A percentile compares a stretch with the other conserved stretches of the same genome.
Evolutionary conservation across 2,888 invertebrate species (phyloP).

Genomic region (Byasa hedistus): DNA sequence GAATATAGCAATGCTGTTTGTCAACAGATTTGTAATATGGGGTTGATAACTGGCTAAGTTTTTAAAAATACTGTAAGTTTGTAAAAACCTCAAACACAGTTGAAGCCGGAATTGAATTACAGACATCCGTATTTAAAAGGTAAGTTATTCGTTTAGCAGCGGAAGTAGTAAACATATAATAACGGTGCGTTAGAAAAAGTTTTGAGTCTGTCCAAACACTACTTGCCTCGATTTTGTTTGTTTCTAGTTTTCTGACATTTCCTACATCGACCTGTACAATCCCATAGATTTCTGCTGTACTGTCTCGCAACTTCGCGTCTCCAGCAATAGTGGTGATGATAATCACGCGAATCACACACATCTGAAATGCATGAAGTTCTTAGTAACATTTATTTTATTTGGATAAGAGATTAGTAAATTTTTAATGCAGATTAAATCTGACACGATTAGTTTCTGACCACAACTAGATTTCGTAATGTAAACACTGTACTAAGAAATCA

Average conservation of each 20-base stretch:
- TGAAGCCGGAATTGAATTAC: too few relatives aligned
- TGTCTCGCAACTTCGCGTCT: constrained; percentile 35
- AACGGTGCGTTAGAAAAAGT: background rate
- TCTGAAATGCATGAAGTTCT: constrained; percentile 25
- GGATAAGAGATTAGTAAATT: too few relatives aligned
- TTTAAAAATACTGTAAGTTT: too few relatives aligned
- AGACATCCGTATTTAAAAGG: too few relatives aligned
- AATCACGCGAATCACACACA: constrained; percentile 36
- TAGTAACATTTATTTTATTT: background rate
- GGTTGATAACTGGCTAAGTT: too few relatives aligned
- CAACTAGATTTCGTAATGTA: background rate
- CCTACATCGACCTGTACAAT: constrained; percentile 38
- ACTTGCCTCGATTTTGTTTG: constrained; percentile 15
- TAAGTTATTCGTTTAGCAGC: too few relatives aligned
- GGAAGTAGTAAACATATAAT: background rate
- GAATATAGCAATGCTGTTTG: too few relatives aligned
- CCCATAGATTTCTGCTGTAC: constrained; percentile 30
- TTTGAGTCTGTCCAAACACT: background rate
- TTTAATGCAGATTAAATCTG: too few relatives aligned
- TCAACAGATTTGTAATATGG: too few relatives aligned
- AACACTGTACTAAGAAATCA: too few relatives aligned
- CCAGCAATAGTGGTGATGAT: constrained; percentile 40
- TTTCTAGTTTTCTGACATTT: constrained; percentile 38
- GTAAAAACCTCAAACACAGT: too few relatives aligned
- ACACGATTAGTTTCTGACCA: too few relatives aligned